These are phyloP conservation scores for Aplysina aerophoba DNA, from an alignment of 37 sponge, comb jelly and placozoan species.

Conservation along the genomic window DNA sequence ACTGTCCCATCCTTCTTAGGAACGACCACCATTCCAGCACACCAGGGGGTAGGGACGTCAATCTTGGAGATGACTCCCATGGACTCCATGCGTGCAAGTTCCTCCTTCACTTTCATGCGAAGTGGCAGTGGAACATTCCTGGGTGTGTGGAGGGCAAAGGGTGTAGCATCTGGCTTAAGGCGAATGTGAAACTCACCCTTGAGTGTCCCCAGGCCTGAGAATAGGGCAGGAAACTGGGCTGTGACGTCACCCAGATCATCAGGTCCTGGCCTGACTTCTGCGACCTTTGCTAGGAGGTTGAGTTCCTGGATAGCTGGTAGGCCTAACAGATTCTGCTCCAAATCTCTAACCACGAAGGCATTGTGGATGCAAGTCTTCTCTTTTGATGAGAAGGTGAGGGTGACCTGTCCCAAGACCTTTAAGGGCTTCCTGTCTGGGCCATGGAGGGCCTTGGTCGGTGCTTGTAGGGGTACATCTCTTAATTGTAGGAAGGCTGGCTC, in stretches of 20 bases:
- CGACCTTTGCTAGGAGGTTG: neutral
- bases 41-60: constrained; percentile 40
- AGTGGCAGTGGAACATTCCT: no score
- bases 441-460: no score
- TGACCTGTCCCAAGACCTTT: neutral
- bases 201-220: constrained; percentile 37
- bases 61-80: constrained; percentile 37
- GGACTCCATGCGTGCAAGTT: no score
- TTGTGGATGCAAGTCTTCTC: neutral
- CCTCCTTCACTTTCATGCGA: no score
- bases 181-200: constrained; percentile 29
- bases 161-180: constrained; percentile 44
- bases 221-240: constrained; percentile 17
- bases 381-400: neutral
- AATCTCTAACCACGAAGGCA: neutral
- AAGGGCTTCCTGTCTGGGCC: no score
- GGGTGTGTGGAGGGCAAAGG: constrained; percentile 35
- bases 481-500: no score
- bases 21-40: constrained; percentile 42
- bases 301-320: constrained; percentile 1
- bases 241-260: neutral
- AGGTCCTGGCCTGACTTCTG: neutral
- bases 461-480: no score
- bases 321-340: constrained; percentile 8
- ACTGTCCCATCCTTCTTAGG: constrained; percentile 45